phyloP scores from a whole-genome alignment of 2,797 vertebrate species.

The Eidolon dupreanum region DNA sequence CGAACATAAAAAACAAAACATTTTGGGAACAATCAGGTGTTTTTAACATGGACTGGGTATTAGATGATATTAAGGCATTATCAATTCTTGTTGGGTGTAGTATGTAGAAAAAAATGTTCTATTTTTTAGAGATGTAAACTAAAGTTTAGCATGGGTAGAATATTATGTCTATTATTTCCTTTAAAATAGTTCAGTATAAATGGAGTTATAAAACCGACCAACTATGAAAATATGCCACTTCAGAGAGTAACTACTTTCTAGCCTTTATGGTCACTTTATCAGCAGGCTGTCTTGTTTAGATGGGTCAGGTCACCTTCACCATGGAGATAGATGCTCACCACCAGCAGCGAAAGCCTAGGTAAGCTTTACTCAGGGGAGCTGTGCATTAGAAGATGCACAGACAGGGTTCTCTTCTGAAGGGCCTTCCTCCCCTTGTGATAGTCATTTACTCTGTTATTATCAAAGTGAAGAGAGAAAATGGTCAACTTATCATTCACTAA shows the following conservation, averaged over 20 bases:
- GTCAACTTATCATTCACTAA: not conserved
- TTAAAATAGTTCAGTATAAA: conserved; percentile 35
- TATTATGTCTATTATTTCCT: not conserved
- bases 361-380: not conserved
- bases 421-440: not conserved
- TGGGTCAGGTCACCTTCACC: not conserved
- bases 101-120: not conserved
- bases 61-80: not conserved
- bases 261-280: not conserved
- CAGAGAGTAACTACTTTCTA: not conserved
- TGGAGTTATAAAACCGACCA: not conserved
- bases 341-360: not conserved
- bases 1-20: not conserved
- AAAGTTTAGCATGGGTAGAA: not conserved
- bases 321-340: not conserved
- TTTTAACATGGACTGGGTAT: not conserved
- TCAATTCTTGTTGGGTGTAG: not conserved
- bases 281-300: not conserved
- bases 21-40: not conserved
- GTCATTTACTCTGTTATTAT: not conserved
- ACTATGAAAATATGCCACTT: not conserved
- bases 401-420: not conserved
- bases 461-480: not conserved
- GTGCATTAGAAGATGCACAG: not conserved
- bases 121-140: not conserved